Evolutionary conservation across 2,113 vertebrate genomes (phyloP).

Genomic region (Lasiurus cinereus): DNA sequence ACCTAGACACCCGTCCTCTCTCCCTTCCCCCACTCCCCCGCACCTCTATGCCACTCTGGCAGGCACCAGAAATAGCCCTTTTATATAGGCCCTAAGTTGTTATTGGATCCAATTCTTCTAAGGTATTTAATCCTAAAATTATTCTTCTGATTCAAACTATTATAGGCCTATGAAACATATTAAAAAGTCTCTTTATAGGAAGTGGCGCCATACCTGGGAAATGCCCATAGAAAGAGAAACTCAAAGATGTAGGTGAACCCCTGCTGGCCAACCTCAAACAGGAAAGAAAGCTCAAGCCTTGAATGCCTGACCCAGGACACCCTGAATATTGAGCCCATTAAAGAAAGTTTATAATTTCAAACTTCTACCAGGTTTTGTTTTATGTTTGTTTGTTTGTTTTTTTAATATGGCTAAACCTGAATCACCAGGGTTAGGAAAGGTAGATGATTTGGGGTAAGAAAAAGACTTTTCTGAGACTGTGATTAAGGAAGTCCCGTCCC

Average conservation of each 20-base stretch:
- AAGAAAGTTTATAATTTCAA: background rate
- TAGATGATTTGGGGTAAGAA: background rate
- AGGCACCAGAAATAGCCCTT: background rate
- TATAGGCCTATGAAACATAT: background rate
- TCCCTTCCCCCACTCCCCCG: no score
- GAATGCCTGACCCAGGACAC: background rate
- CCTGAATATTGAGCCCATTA: background rate
- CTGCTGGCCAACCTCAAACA: accelerated
- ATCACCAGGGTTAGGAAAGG: background rate
- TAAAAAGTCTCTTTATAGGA: background rate
- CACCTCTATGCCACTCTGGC: accelerated
- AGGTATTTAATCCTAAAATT: background rate
- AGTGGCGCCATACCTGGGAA: background rate
- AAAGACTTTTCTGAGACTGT: background rate
- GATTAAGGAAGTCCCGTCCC: background rate
- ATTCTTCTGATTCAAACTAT: background rate
- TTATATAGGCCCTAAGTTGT: background rate
- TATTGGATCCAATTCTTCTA: background rate
- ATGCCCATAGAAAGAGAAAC: background rate
- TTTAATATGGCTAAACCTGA: background rate
- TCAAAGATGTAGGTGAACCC: no score
- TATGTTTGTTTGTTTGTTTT: background rate
- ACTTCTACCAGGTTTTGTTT: background rate
- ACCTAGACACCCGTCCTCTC: no score
- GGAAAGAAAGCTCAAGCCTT: background rate